These are phyloP conservation scores for Enteromius unitaeniatus DNA, from an alignment of 2,797 vertebrate species.

Conservation along the genomic window DNA sequence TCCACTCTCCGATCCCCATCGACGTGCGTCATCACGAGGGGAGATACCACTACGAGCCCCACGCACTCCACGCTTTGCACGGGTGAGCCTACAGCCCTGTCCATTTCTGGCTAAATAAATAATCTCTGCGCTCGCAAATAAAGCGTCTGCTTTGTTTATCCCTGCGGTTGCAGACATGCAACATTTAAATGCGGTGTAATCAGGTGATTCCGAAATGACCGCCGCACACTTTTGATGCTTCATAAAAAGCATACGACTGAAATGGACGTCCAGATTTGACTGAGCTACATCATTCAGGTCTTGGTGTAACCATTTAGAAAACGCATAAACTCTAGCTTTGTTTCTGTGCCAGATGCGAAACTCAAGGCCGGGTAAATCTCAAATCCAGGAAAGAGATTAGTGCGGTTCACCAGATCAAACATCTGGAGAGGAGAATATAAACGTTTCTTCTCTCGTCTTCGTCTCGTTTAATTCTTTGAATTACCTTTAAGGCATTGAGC, in stretches of 20 bases:
- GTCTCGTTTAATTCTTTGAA: not conserved
- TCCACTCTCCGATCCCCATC: slow-evolving; percentile 93
- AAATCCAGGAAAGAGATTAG: not conserved
- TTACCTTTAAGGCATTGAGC: not conserved
- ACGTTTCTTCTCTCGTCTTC: slow-evolving; percentile 8
- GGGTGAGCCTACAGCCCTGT: slow-evolving; percentile 81
- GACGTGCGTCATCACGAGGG: slow-evolving; percentile 95
- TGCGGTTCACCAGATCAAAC: not conserved
- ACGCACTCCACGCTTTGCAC: slow-evolving; percentile 87
- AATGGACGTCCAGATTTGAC: not conserved
- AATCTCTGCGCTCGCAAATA: slow-evolving; percentile 18
- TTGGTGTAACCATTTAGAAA: slow-evolving; percentile 1
- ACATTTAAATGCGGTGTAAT: slow-evolving; percentile 22
- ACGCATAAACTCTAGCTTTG: not conserved
- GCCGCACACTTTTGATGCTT: not conserved
- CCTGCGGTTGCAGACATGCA: slow-evolving; percentile 9
- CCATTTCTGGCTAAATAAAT: not conserved
- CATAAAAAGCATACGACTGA: not conserved
- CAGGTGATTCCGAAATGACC: slow-evolving; percentile 3
- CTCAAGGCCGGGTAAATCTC: not conserved
- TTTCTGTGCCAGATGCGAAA: slow-evolving; percentile 1
- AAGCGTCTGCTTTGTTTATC: slow-evolving; percentile 32
- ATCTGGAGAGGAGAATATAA: slow-evolving; percentile 24
- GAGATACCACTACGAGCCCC: slow-evolving; percentile 93
- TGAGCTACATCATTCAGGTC: not conserved